Base-by-base conservation (phyloP, 2,797 vertebrate genomes). In the Hylomyscus alleni region DNA sequence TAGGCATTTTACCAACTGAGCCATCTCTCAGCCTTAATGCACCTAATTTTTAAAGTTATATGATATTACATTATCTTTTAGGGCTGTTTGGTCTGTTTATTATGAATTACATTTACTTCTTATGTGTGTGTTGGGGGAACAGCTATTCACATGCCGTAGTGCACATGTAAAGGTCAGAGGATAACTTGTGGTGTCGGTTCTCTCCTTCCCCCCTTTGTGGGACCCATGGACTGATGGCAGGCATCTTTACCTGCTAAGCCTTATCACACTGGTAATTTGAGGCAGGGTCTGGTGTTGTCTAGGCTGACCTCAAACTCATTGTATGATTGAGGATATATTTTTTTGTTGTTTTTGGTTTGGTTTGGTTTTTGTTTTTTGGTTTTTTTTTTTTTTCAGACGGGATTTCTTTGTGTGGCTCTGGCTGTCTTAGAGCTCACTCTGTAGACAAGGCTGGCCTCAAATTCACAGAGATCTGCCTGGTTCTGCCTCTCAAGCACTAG, bases 41-140 rank as follows among this genome's bases (percentile, higher is more conserved):
- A 65, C 56, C 56, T 84, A 80, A 76, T 85, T 96, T 94, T 75
- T 80, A 94, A 90, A 90, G 26, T 94, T 47, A 58, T 47, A 24
- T 24, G 37, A 47, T 54, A 72, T 92, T 89, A 85, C 17, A 34
- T 78, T 56, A 82, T 47, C 10, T 65, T 34, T 50, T 84, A 34
- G 26, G 40, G 40, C 40, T 65, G 10, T 84, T 65, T 60, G 54
- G 6, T 40, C 58, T 82, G 24, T 60, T 82, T 65, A 17, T 84
- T 65, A 20, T 67, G 62, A 47, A 47, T 31, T 84, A 65, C 11
- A 65, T 84, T 34, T 84, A 84, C 50, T 84, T 84, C 37, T 84
- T 84, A 17, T 34, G 40, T 65, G 29, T 60, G 26, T 82, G 10
- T 56, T 69, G 34, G 6, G 34, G 31, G n/a, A 22, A 26, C 56